Evolutionary conservation across 2,113 vertebrate genomes (phyloP).

Genomic region (Columbina picui): DNA sequence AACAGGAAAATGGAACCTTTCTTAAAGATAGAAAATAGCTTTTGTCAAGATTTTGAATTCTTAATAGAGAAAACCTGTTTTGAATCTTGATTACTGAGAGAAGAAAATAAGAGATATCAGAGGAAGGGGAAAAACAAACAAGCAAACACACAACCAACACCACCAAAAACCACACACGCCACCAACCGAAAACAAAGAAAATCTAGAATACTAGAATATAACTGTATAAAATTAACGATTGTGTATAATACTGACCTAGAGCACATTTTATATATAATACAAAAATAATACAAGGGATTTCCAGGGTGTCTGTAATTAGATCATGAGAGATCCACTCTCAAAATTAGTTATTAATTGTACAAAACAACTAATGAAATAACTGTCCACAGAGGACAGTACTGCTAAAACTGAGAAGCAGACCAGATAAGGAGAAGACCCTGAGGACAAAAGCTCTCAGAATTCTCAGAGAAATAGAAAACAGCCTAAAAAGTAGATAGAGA

Average conservation of each 20-base stretch:
- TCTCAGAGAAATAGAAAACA: background rate
- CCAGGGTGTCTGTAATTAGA: background rate
- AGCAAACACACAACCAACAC: too few relatives aligned
- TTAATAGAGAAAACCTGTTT: background rate
- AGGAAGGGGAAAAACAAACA: background rate
- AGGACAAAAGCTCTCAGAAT: background rate
- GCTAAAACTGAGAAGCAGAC: background rate
- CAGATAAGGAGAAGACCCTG: background rate
- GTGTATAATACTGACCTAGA: background rate
- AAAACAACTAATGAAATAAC: background rate
- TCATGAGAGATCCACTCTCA: background rate
- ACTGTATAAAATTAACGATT: background rate
- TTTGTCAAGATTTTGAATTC: background rate
- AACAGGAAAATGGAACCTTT: background rate
- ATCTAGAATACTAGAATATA: background rate
- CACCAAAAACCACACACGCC: too few relatives aligned
- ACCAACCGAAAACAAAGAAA: too few relatives aligned
- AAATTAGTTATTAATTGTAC: background rate
- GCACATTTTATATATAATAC: background rate
- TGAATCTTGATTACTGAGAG: background rate
- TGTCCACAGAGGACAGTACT: background rate
- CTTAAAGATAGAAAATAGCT: background rate
- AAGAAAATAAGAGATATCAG: background rate
- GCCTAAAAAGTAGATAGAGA: background rate
- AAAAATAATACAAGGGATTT: background rate